Conservation (phyloP, 2,113 vertebrate species). For the Morone saxatilis region DNA sequence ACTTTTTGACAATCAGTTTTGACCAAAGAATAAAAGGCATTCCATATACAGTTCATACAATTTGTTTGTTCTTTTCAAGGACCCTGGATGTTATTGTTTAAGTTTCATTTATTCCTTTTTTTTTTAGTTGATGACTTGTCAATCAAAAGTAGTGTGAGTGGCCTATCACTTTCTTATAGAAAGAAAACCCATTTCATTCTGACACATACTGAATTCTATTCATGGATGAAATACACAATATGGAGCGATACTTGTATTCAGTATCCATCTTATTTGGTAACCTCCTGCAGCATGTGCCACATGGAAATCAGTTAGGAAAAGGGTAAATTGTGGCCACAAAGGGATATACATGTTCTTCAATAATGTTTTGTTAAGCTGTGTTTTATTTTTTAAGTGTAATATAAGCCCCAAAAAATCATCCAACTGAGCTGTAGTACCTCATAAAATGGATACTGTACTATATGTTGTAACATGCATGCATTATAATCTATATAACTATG, state of each 20-base stretch:
- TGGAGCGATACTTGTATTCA: slow-evolving; percentile 3
- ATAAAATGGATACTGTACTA: slow-evolving; percentile 1
- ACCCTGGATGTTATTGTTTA: slow-evolving; percentile 4
- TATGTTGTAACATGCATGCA: slow-evolving; percentile 18
- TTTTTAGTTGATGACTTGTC: not conserved
- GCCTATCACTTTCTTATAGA: not conserved
- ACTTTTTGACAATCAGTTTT: slow-evolving; percentile 71
- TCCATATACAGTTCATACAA: slow-evolving; percentile 53
- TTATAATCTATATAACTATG: slow-evolving; percentile 7
- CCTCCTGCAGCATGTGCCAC: not conserved
- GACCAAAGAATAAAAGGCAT: slow-evolving; percentile 80
- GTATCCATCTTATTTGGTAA: slow-evolving; percentile 27
- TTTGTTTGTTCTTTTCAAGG: slow-evolving; percentile 45
- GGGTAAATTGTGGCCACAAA: not conserved
- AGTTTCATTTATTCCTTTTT: not conserved
- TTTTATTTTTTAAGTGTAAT: too few relatives aligned
- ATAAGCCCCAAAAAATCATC: not conserved
- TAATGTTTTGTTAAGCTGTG: not conserved
- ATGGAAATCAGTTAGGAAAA: not conserved
- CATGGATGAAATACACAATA: not conserved
- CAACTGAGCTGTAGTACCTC: not conserved
- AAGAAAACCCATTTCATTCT: slow-evolving; percentile 3
- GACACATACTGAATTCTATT: not conserved
- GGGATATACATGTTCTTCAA: not conserved
- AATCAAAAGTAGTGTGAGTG: not conserved